Base-by-base conservation (phyloP, 2,888 invertebrate genomes). In the Temnothorax rugatulus region DNA sequence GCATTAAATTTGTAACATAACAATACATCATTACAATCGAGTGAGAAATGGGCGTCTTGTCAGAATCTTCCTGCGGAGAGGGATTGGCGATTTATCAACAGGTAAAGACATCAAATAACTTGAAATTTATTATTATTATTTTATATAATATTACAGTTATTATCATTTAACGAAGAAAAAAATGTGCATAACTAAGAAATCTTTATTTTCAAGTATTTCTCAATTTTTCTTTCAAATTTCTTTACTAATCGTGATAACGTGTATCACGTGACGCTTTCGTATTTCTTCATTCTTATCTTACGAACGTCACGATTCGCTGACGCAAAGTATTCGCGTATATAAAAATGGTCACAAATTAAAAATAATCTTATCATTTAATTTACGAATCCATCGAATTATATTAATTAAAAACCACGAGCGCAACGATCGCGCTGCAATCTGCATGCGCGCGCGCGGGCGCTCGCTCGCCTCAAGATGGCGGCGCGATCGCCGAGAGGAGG, bases 381-480 rank as follows among this genome's bases (percentile, higher is more conserved):
- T 29, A 29, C 29, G 29, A 29, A 29, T 29, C 29, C 29, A 29
- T 29, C 29, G 15, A 8, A 15, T 15, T 5, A 8, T 41, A 59
- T 73, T 44, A 59, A 54, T 71, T 15, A 44, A 21, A 61, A 25
- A 47, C 2, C 7, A 44, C 34, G 29, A 25, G 29, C 15, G n/a
- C 44, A 34, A 52, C 25, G 63, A 47, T 34, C 50, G 64, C 21
- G 73, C 44, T 13, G 41, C 8, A 2, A 29, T 34, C 13, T 34
- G 69, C 47, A 61, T 76, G 84, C 83, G 57, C 82, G 87, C 85
- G 86, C 71, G 69, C 44, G 50, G 8, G n/a, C 52, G 71, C 64
- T 61, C 69, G 77, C 63, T 61, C 74, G 25, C 57, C 57, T 64
- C 83, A 88, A 90, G 86, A 90, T 90, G 90, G 90, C 89, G 59